phyloP scores from a whole-genome alignment of 2,888 invertebrate genomes.

The Leuctra nigra region DNA sequence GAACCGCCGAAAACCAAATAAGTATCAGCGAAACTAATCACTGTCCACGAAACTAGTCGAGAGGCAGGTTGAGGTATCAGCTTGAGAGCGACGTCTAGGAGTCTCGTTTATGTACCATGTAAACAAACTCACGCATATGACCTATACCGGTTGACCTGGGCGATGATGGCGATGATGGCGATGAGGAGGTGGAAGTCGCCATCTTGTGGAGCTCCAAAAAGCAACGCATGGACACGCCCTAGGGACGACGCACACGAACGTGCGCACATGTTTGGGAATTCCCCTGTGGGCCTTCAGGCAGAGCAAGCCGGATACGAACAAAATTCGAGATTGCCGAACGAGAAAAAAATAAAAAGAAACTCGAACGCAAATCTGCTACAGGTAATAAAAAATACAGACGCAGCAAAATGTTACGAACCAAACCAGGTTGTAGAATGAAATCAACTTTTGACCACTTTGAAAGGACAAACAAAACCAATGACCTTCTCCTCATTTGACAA shows the following conservation, averaged over 20 bases:
- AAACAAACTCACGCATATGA: constrained; percentile 15
- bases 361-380: constrained; percentile 1
- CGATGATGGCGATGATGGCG: not conserved
- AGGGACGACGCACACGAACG: constrained; percentile 12
- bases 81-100: not conserved
- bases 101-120: constrained; percentile 1
- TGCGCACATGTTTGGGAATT: constrained; percentile 20
- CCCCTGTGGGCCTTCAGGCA: constrained; percentile 24
- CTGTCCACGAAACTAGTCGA: not conserved
- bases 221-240: not conserved
- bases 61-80: not conserved
- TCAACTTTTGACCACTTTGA: no score
- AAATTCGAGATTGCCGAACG: no score
- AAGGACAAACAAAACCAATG: no score
- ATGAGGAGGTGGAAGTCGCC: not conserved
- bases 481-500: not conserved
- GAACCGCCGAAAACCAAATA: not conserved
- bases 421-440: not conserved
- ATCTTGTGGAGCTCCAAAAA: not conserved
- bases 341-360: not conserved
- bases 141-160: not conserved
- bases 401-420: not conserved
- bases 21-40: constrained; percentile 5
- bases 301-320: constrained; percentile 23
- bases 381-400: not conserved